Percentiles rank a stretch among this genome's conserved stretches.
phyloP scores from a whole-genome alignment of 2,113 vertebrate genomes.

The Trematocara unimaculatum region DNA sequence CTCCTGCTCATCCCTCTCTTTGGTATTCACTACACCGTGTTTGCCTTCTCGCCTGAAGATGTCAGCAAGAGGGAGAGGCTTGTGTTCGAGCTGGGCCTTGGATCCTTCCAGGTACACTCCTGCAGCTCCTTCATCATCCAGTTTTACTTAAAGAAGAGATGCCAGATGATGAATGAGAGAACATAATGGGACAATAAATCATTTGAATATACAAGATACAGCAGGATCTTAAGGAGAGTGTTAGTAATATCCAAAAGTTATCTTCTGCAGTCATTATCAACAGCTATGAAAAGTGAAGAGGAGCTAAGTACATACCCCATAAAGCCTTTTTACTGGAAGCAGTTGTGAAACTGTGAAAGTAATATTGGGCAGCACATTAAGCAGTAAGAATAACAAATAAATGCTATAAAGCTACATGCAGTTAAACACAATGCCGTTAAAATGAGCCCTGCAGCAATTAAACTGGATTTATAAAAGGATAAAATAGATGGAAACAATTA shows the following conservation, averaged over 20 bases:
- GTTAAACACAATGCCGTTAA: not conserved
- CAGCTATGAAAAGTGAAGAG: not conserved
- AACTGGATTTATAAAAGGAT: not conserved
- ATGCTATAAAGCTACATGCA: not conserved
- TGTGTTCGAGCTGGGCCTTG: conserved; percentile 94
- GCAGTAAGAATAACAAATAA: not conserved
- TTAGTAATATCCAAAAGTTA: not conserved
- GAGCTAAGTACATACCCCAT: not conserved
- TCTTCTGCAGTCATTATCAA: not conserved
- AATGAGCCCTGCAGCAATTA: not conserved
- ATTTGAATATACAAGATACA: not conserved
- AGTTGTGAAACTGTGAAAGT: not conserved
- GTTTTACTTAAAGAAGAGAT: not conserved
- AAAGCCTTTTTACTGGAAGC: not conserved
- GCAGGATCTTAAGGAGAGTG: not conserved
- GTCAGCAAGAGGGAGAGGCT: conserved; percentile 93
- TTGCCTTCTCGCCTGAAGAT: conserved; percentile 96
- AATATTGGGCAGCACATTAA: not conserved
- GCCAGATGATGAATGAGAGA: not conserved
- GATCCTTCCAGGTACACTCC: conserved; percentile 90
- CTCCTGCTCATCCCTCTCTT: conserved; percentile 95
- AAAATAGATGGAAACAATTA: not conserved
- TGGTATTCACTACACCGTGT: conserved; percentile 97
- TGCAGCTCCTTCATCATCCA: not conserved
- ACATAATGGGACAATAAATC: not conserved